These are phyloP conservation scores for Muraenolepis orangiensis DNA, from an alignment of 2,797 vertebrate genomes.

Conservation along the genomic window DNA sequence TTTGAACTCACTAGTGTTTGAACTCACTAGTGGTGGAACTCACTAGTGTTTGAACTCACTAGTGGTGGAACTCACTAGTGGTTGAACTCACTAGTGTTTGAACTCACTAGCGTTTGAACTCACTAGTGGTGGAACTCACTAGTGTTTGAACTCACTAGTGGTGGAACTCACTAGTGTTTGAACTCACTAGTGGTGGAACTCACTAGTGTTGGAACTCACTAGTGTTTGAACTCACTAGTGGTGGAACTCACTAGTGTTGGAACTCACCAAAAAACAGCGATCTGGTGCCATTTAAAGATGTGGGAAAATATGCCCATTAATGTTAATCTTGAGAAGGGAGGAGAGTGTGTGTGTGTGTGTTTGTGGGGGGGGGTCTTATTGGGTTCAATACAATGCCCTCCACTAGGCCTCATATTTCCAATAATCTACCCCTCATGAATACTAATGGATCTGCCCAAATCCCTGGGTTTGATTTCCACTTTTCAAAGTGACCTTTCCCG, in stretches of 20 bases:
- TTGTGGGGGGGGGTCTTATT: conserved; percentile 63
- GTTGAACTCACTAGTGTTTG: too few relatives aligned
- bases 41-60: too few relatives aligned
- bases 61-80: too few relatives aligned
- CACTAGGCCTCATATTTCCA: conserved; percentile 70
- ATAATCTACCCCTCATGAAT: conserved; percentile 75
- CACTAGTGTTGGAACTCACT: too few relatives aligned
- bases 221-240: too few relatives aligned
- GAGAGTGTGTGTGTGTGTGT: conserved; percentile 21
- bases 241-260: background rate
- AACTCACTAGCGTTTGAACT: too few relatives aligned
- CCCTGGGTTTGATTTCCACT: conserved; percentile 76
- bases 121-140: too few relatives aligned
- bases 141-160: too few relatives aligned
- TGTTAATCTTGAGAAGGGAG: conserved; percentile 65
- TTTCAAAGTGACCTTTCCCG: conserved; percentile 77
- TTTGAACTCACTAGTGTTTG: too few relatives aligned
- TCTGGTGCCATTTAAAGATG: conserved; percentile 21
- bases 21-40: too few relatives aligned
- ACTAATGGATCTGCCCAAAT: conserved; percentile 76
- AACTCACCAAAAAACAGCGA: background rate
- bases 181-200: too few relatives aligned
- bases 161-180: too few relatives aligned
- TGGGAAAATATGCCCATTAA: conserved; percentile 59
- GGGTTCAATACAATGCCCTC: conserved; percentile 70